phyloP scores from a whole-genome alignment of 1,140 invertebrate species.

The Tachypleus tridentatus region DNA sequence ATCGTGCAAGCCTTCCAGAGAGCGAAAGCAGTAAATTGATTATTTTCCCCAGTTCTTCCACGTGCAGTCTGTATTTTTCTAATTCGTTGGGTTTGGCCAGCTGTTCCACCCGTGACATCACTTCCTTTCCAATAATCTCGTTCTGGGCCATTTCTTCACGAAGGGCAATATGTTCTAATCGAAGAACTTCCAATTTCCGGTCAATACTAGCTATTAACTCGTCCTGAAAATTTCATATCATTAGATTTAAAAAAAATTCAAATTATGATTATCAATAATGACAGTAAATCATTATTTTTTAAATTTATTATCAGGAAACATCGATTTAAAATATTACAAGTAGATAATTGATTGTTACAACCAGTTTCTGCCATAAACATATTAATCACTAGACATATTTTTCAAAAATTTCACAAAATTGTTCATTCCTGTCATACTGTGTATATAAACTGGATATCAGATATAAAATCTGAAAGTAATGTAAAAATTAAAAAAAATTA shows the following conservation, averaged over 20 bases:
- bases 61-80: constrained; percentile 68
- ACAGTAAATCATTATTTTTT: no score
- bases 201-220: constrained; percentile 61
- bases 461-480: no score
- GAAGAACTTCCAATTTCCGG: constrained; percentile 62
- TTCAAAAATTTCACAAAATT: no score
- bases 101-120: constrained; percentile 47
- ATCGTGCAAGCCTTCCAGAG: constrained; percentile 63
- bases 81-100: constrained; percentile 56
- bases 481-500: no score
- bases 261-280: no score
- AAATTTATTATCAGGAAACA: no score
- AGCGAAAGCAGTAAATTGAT: constrained; percentile 73
- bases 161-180: constrained; percentile 56
- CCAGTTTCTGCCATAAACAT: no score
- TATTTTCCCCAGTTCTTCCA: constrained; percentile 78
- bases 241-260: not conserved
- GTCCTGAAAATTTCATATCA: constrained; percentile 44
- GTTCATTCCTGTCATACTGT: no score
- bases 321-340: no score
- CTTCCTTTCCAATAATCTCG: constrained; percentile 56
- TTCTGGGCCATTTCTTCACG: constrained; percentile 60
- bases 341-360: no score
- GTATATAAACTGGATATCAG: no score
- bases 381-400: no score